Evolutionary conservation across 2,113 vertebrate genomes (phyloP).

Genomic region (Climacteris rufus): DNA sequence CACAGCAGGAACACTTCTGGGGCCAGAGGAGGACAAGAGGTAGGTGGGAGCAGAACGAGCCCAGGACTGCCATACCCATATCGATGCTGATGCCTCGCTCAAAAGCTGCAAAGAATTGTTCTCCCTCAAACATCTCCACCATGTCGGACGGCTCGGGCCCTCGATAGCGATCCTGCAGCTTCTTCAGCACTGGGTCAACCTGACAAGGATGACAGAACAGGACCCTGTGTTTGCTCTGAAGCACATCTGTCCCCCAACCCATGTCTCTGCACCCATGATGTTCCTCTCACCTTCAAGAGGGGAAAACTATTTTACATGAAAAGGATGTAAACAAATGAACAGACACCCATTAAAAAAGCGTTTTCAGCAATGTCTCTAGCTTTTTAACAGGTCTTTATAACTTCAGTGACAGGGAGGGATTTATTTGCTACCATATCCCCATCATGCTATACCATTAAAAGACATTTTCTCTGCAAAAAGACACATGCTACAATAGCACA

Average conservation of each 20-base stretch:
- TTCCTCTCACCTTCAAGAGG: background rate
- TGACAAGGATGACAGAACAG: background rate
- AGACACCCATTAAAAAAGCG: background rate
- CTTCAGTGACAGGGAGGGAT: background rate
- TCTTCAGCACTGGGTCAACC: slow-evolving; percentile 82
- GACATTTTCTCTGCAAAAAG: background rate
- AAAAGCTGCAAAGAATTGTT: slow-evolving; percentile 95
- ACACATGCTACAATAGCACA: background rate
- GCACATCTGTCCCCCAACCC: background rate
- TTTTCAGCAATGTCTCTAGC: background rate
- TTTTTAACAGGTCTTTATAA: background rate
- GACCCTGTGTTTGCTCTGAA: background rate
- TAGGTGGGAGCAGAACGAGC: background rate
- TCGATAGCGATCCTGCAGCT: slow-evolving; percentile 81
- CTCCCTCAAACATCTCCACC: slow-evolving; percentile 92
- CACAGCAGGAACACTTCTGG: background rate
- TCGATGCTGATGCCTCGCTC: slow-evolving; percentile 87
- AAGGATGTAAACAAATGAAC: background rate
- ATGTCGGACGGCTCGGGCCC: slow-evolving; percentile 95
- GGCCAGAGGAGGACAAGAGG: background rate
- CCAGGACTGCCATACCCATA: slow-evolving; percentile 71
- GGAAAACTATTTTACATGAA: background rate
- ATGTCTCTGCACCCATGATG: background rate
- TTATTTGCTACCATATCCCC: background rate
- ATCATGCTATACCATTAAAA: background rate